Conservation (phyloP, 2,113 vertebrate genomes). For the Nettapus auritus region DNA sequence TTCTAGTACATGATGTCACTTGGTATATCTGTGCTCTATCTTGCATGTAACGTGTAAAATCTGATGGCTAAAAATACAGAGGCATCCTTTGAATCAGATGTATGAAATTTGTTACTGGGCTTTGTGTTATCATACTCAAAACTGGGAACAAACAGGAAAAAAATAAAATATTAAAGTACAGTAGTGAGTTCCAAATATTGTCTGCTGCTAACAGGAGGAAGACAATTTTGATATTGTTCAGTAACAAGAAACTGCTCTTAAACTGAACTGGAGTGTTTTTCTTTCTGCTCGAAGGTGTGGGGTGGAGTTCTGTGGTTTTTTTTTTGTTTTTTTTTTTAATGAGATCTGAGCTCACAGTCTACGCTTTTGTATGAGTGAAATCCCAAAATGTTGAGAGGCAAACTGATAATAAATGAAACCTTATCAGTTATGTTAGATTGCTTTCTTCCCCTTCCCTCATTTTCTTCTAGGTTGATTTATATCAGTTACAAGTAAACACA, state of each 20-base stretch:
- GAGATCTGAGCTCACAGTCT: neutral
- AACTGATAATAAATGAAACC: neutral
- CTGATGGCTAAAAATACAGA: neutral
- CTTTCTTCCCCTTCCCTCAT: neutral
- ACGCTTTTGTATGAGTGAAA: neutral
- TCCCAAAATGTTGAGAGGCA: fast-evolving
- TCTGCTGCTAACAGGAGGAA: neutral
- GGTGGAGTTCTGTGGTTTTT: neutral
- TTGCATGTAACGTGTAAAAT: neutral
- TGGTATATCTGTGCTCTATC: neutral
- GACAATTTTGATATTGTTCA: too few species aligned
- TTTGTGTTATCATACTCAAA: fast-evolving
- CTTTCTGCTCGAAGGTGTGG: neutral
- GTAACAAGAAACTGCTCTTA: neutral
- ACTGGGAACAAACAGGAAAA: neutral
- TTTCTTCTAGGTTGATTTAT: constrained; percentile 84
- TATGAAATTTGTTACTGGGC: neutral
- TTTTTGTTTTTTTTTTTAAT: neutral
- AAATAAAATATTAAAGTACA: neutral
- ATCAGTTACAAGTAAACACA: constrained; percentile 88
- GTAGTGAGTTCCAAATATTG: neutral
- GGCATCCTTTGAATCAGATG: neutral
- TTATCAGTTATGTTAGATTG: neutral
- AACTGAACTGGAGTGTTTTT: neutral
- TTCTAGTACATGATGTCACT: neutral